Percentiles rank a stretch among this genome's conserved stretches.
These are phyloP conservation scores for Tenodera sinensis DNA, from an alignment of 2,888 invertebrate species.

Conservation along the genomic window DNA sequence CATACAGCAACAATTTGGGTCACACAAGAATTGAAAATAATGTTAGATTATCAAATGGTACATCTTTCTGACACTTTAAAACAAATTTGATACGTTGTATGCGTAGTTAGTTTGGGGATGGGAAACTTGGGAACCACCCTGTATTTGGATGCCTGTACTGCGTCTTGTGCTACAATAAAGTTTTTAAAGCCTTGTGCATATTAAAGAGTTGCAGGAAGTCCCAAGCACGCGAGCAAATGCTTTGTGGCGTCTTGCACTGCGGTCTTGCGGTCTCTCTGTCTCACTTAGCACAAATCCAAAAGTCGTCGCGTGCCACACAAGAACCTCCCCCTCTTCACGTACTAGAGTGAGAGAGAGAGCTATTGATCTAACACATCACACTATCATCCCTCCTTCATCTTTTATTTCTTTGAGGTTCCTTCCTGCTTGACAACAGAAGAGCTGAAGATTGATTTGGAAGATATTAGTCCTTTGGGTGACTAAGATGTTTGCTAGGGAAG, in stretches of 20 bases:
- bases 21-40: too few relatives aligned
- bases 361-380: slow-evolving; percentile 2
- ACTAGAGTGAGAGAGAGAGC: not conserved
- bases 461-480: not conserved
- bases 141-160: too few relatives aligned
- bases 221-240: not conserved
- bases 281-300: not conserved
- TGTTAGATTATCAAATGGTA: too few relatives aligned
- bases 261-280: not conserved
- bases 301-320: not conserved
- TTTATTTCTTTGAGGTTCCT: not conserved
- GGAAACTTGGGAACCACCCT: too few relatives aligned
- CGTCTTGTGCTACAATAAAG: too few relatives aligned
- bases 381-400: not conserved
- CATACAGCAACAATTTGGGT: too few relatives aligned
- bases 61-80: too few relatives aligned
- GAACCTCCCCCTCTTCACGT: too few relatives aligned
- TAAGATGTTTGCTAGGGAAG: not conserved
- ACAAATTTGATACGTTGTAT: too few relatives aligned
- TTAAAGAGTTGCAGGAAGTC: not conserved
- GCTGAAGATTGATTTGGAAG: not conserved
- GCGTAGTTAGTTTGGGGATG: too few relatives aligned
- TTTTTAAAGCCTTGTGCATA: too few relatives aligned
- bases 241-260: not conserved
- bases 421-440: not conserved